These are phyloP conservation scores for Pelobates fuscus DNA, from an alignment of 2,113 vertebrate genomes.

Conservation along the genomic window DNA sequence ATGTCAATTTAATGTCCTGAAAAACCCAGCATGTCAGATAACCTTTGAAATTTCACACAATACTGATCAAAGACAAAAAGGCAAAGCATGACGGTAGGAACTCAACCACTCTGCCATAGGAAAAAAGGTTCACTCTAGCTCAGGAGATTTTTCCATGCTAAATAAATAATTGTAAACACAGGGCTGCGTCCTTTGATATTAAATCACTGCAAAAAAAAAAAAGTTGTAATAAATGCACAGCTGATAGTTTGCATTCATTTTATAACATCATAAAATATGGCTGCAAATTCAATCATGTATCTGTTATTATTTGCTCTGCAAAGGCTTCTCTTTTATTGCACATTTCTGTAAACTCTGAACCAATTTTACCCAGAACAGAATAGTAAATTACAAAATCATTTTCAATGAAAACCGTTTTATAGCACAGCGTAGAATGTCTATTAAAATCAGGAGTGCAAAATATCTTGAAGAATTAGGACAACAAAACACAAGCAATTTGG, in stretches of 20 bases:
- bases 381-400: constrained; percentile 29
- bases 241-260: constrained; percentile 44
- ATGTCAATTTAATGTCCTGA: constrained; percentile 58
- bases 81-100: constrained; percentile 47
- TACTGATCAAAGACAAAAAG: constrained; percentile 59
- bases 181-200: constrained; percentile 48
- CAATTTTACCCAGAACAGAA: constrained; percentile 40
- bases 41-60: constrained; percentile 66
- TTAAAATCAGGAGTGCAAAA: constrained; percentile 17
- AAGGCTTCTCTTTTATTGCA: constrained; percentile 42
- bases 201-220: constrained; percentile 52
- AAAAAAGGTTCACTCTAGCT: constrained; percentile 50
- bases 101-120: constrained; percentile 44
- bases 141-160: constrained; percentile 54
- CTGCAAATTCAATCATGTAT: constrained; percentile 17
- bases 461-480: neutral
- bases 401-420: neutral
- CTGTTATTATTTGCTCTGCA: constrained; percentile 33
- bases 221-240: constrained; percentile 33
- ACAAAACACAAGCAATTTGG: neutral
- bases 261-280: constrained; percentile 27
- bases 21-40: constrained; percentile 53
- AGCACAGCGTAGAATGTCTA: constrained; percentile 7
- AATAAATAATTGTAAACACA: constrained; percentile 56
- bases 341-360: constrained; percentile 52